Evolutionary conservation across 2,888 invertebrate genomes (phyloP).

Genomic region (Pammene fasciana): DNA sequence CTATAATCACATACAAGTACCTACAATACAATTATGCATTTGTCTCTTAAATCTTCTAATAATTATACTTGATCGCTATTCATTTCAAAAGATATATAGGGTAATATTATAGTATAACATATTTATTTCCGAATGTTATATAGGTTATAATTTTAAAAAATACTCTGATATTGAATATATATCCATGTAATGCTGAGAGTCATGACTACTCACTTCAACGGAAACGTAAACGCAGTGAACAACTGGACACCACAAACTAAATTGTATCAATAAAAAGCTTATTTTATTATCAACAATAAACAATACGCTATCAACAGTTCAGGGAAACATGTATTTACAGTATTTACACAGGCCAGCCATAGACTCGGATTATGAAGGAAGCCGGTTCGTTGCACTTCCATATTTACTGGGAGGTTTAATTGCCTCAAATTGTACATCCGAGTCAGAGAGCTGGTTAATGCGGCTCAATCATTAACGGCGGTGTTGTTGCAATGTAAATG

Average conservation of each 20-base stretch:
- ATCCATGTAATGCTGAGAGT: not conserved
- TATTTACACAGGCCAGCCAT: slow-evolving; percentile 42
- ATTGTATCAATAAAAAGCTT: slow-evolving; percentile 11
- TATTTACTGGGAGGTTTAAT: slow-evolving; percentile 64
- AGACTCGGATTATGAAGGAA: slow-evolving; percentile 42
- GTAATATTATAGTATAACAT: no score
- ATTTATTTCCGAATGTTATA: no score
- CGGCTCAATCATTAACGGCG: slow-evolving; percentile 20
- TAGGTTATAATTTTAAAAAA: no score
- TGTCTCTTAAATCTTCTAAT: no score
- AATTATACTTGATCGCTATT: no score
- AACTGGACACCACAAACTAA: not conserved
- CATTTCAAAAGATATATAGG: no score
- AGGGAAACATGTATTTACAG: slow-evolving; percentile 34
- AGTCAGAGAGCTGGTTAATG: slow-evolving; percentile 49
- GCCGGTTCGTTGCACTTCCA: slow-evolving; percentile 74
- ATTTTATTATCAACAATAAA: slow-evolving; percentile 29
- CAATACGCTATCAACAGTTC: slow-evolving; percentile 21
- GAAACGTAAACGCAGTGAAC: not conserved
- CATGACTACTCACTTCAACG: not conserved
- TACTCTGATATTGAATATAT: not conserved
- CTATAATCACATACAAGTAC: no score
- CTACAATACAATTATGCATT: no score
- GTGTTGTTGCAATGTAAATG: slow-evolving; percentile 1
- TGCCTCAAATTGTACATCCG: slow-evolving; percentile 73